phyloP scores from a whole-genome alignment of 1,140 invertebrate genomes.

The Eciton burchellii region DNA sequence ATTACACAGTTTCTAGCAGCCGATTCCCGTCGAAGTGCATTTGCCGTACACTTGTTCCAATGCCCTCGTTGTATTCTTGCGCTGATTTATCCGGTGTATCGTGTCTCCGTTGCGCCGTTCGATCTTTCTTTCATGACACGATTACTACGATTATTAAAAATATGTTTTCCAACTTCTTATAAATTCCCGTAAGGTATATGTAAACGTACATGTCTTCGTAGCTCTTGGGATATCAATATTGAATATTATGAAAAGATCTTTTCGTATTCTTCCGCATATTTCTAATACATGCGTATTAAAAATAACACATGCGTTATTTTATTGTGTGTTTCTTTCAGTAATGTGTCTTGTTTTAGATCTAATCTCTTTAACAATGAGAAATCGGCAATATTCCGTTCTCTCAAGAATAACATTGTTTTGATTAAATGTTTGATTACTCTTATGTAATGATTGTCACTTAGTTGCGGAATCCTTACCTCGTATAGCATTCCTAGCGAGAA shows the following conservation, averaged over 20 bases:
- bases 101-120: not conserved
- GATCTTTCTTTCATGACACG: not conserved
- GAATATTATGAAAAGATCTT: constrained; percentile 4
- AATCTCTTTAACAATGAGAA: not conserved
- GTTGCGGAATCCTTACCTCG: constrained; percentile 90
- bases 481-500: constrained; percentile 95
- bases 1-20: constrained; percentile 41
- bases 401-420: not conserved
- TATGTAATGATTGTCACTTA: not conserved
- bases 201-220: no score
- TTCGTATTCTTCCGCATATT: no score
- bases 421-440: not conserved
- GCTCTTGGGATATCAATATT: no score
- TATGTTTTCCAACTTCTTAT: no score
- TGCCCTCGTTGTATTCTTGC: not conserved
- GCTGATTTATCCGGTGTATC: not conserved
- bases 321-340: not conserved
- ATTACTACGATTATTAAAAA: not conserved
- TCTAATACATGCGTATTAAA: no score
- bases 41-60: not conserved
- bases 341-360: not conserved
- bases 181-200: no score
- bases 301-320: no score
- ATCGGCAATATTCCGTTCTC: not conserved
- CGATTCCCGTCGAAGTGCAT: not conserved